Base-by-base conservation (phyloP, 2,888 invertebrate species). In the Xanthia togata region DNA sequence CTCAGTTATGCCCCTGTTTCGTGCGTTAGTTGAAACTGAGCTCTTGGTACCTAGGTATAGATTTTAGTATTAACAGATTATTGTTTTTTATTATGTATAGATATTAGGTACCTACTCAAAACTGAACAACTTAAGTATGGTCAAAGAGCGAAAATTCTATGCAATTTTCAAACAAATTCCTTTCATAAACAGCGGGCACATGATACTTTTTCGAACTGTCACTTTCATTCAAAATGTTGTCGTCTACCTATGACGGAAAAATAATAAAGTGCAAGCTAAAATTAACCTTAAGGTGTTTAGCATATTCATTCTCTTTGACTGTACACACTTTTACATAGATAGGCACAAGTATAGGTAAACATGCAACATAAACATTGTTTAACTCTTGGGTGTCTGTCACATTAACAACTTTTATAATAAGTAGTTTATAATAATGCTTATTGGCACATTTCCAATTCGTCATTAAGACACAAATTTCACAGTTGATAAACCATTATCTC, bases 271-370 rank as follows among this genome's bases (percentile, higher is more conserved):
- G 20, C 12, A n/a, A 44, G 5, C 50, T 23, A 38, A 50, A 53
- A 38, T 26, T 20, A 0, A 68, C 38, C 6, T 38, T 11, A 73
- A 50, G 23, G 23, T 23, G 23, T 9, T 50, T 50, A 50, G 50
- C 23, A 50, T 50, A 50, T 60, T 72, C 1, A 60, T 71, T 72
- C 26, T 72, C 26, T 8, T 47, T 47, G 23, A 72, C 59, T 72
- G 38, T 50, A 31, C 31, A 35, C 17, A 35, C 12, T n/a, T 63
- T n/a, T 63, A 47, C 57, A 38, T 59, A 26, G 3, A 17, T 62
- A 20, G 8, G 9, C 44, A 26, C 23, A 47, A 57, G 8, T 31
- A 11, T 70, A 26, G 23, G 31, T 41, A 62, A n/a, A 6, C 17
- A 47, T 47, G n/a, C 44, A 64, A 35, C n/a, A n/a, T 35, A 47